Evolutionary conservation across 2,113 vertebrate species (phyloP).

Genomic region (Sceloporus tristichus): DNA sequence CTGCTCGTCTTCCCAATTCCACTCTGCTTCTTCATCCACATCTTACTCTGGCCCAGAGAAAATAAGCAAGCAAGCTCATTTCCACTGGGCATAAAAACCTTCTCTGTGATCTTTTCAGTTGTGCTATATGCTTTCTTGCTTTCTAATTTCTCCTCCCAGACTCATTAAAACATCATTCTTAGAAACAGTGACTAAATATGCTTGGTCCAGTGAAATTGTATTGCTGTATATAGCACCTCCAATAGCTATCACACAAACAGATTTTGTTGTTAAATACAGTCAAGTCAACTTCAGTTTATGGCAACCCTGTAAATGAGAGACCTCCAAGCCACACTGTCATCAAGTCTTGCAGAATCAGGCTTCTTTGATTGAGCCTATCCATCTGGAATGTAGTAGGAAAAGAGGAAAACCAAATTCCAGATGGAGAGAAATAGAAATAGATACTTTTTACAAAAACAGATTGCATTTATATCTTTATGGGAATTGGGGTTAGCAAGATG

Average conservation of each 20-base stretch:
- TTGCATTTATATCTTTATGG: not conserved
- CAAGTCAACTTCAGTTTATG: too few relatives aligned
- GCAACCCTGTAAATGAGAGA: too few relatives aligned
- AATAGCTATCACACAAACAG: conserved; percentile 1
- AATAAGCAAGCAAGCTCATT: not conserved
- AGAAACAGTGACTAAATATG: not conserved
- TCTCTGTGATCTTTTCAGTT: not conserved
- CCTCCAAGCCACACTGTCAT: too few relatives aligned
- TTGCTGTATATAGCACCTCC: not conserved
- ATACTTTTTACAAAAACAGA: not conserved
- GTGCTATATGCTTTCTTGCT: not conserved
- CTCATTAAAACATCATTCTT: not conserved
- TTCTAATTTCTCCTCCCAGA: not conserved
- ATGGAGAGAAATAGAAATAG: not conserved
- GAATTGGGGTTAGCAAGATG: not conserved
- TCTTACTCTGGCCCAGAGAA: not conserved
- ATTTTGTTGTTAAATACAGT: too few relatives aligned
- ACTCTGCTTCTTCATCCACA: not conserved
- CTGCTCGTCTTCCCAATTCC: not conserved
- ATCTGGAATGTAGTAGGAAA: too few relatives aligned
- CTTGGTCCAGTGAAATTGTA: not conserved
- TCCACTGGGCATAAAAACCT: not conserved
- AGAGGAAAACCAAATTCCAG: too few relatives aligned
- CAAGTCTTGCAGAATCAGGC: too few relatives aligned
- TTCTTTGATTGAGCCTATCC: too few relatives aligned